Base-by-base conservation (phyloP, 1,140 invertebrate genomes). In the Gonatopus flavifemur region DNA sequence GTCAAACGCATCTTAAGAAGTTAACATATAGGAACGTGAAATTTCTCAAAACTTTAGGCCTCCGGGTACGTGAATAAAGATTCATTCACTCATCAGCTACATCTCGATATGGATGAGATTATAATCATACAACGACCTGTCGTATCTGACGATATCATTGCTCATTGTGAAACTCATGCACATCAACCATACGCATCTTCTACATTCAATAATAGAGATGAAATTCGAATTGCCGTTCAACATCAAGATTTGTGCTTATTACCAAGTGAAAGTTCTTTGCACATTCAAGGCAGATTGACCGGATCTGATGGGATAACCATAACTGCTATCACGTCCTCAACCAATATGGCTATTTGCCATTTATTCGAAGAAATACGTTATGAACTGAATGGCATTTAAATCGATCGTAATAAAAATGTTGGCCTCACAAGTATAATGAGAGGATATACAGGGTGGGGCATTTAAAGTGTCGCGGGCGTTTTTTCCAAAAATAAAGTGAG, bases 221-320 rank as follows among this genome's bases (percentile, higher is more conserved):
- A 74, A 53, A 69, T 75, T 40, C 42, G 66, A 16, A 78, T 76
- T 22, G 10, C 51, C 3, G 59, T 74, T 38, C 53, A 71, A 56
- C 67, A 77, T 52, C 67, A 75, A 59, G 64, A 76, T 56, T 37
- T 69, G 13, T 66, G 65, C 39, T 46, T 72, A n/a, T 38, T 74
- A 42, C 68, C 69, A 15, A 46, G 40, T 20, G 47, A 56, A 22
- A 74, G 67, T 57, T 68, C 54, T 33, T 18, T 76, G 8, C 61
- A 73, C 38, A 57, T 75, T 10, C 52, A 61, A 41, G 67, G 71
- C n/a, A n/a, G n/a, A n/a, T n/a, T n/a, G n/a, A n/a, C n/a, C n/a
- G n/a, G n/a, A n/a, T n/a, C n/a, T n/a, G n/a, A n/a, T n/a, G n/a
- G n/a, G n/a, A n/a, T n/a, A n/a, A n/a, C n/a, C n/a, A n/a, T n/a